These are phyloP conservation scores for Nerophis ophidion DNA, from an alignment of 2,113 vertebrate species.

Conservation along the genomic window DNA sequence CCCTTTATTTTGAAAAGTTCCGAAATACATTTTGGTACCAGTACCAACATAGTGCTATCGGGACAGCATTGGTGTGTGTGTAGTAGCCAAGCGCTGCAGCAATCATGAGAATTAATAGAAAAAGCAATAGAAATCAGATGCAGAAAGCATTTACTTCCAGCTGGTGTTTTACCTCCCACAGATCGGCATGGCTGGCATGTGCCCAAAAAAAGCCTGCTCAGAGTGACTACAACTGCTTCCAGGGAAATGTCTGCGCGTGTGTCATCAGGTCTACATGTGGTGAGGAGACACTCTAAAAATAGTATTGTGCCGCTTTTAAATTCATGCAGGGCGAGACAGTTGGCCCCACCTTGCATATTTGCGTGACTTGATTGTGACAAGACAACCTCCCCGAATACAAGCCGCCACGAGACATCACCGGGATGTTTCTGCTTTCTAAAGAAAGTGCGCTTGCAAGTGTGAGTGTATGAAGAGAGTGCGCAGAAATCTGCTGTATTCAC, in stretches of 20 bases:
- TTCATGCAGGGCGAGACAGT: constrained; percentile 56
- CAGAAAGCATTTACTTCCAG: constrained; percentile 19
- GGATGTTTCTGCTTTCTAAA: no score
- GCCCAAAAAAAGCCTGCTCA: constrained; percentile 69
- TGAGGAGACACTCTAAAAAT: constrained; percentile 62
- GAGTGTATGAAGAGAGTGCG: constrained; percentile 10
- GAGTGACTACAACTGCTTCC: constrained; percentile 46
- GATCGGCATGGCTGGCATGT: constrained; percentile 50
- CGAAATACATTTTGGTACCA: no score
- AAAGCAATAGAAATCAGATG: not conserved
- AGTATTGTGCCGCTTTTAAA: constrained; percentile 44
- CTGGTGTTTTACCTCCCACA: constrained; percentile 23
- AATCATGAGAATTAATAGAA: not conserved
- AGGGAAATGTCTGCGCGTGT: constrained; percentile 23
- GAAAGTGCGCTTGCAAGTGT: not conserved
- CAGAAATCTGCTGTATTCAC: constrained; percentile 54
- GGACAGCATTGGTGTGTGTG: no score
- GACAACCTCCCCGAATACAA: not conserved
- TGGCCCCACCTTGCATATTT: constrained; percentile 14
- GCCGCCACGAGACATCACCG: no score
- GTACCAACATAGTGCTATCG: no score
- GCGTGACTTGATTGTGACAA: not conserved
- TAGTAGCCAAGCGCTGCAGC: no score
- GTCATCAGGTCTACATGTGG: constrained; percentile 36
- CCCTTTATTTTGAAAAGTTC: no score